These are phyloP conservation scores for Lepus oiostolus DNA, from an alignment of 2,797 vertebrate species.

Conservation along the genomic window DNA sequence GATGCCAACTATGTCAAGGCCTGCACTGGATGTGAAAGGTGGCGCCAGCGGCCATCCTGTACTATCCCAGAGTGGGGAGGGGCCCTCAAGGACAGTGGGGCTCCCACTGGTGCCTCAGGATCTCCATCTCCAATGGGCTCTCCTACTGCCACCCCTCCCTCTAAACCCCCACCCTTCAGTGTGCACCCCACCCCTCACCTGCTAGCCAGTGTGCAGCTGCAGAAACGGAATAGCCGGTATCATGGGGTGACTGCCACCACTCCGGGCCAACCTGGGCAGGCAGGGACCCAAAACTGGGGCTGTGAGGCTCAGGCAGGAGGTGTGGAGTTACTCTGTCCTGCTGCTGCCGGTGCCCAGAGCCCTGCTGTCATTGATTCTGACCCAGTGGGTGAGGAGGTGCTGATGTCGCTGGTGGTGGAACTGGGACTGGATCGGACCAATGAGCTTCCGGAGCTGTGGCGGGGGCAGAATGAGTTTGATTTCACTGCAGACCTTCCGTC, in stretches of 20 bases:
- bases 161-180: slow-evolving; percentile 89
- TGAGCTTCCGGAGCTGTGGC: slow-evolving; percentile 94
- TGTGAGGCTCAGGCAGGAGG: slow-evolving; percentile 79
- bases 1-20: slow-evolving; percentile 82
- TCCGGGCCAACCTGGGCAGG: slow-evolving; percentile 66
- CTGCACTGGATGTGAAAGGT: slow-evolving; percentile 83
- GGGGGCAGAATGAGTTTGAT: slow-evolving; percentile 94
- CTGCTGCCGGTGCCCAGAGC: slow-evolving; percentile 85
- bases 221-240: slow-evolving; percentile 93
- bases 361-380: slow-evolving; percentile 91
- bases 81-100: slow-evolving; percentile 84
- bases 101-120: slow-evolving; percentile 60
- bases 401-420: slow-evolving; percentile 93
- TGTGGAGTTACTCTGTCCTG: slow-evolving; percentile 81
- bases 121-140: slow-evolving; percentile 69
- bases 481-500: slow-evolving; percentile 91
- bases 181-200: slow-evolving; percentile 89
- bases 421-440: slow-evolving; percentile 92
- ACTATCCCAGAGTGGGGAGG: slow-evolving; percentile 83
- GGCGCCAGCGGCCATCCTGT: slow-evolving; percentile 86
- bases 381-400: slow-evolving; percentile 92
- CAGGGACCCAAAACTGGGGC: slow-evolving; percentile 80
- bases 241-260: slow-evolving; percentile 84
- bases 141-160: slow-evolving; percentile 57
- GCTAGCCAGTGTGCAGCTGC: slow-evolving; percentile 92